phyloP scores from a whole-genome alignment of 2,888 invertebrate genomes.

The Drosophila paranaensis region DNA sequence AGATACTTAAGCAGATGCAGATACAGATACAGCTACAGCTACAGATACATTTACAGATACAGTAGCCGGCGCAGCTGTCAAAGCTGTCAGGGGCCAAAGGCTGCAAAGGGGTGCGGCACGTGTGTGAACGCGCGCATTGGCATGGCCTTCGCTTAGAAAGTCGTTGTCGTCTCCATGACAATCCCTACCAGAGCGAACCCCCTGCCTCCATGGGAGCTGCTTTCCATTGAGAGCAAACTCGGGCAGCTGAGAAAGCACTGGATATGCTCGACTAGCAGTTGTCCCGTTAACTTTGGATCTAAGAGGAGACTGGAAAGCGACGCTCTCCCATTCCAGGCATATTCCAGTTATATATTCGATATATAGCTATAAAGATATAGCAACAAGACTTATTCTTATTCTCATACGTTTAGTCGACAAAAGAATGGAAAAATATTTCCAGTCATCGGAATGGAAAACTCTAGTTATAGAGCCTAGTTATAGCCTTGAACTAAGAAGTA shows the following conservation, averaged over 20 bases:
- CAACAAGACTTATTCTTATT: no score
- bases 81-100: constrained; percentile 16
- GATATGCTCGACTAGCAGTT: background rate
- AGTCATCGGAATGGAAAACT: no score
- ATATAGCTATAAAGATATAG: no score
- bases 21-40: constrained; percentile 8
- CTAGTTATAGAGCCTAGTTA: no score
- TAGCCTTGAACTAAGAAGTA: no score
- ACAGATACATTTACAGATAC: constrained; percentile 27
- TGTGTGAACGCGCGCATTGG: constrained; percentile 29
- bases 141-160: constrained; percentile 34
- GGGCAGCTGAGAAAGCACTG: constrained; percentile 7
- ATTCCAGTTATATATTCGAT: no score
- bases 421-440: no score
- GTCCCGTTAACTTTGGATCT: background rate
- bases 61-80: constrained; percentile 24
- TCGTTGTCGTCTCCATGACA: constrained; percentile 15
- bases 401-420: no score
- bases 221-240: constrained; percentile 11
- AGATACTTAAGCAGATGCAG: constrained; percentile 28
- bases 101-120: constrained; percentile 24
- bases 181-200: background rate
- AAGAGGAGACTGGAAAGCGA: background rate
- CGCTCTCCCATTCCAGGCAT: background rate
- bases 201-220: constrained; percentile 7